Evolutionary conservation across 2,797 vertebrate species (phyloP), one percentile per base, ranked within the genome.

Genomic region (Scarus forsteni): DNA sequence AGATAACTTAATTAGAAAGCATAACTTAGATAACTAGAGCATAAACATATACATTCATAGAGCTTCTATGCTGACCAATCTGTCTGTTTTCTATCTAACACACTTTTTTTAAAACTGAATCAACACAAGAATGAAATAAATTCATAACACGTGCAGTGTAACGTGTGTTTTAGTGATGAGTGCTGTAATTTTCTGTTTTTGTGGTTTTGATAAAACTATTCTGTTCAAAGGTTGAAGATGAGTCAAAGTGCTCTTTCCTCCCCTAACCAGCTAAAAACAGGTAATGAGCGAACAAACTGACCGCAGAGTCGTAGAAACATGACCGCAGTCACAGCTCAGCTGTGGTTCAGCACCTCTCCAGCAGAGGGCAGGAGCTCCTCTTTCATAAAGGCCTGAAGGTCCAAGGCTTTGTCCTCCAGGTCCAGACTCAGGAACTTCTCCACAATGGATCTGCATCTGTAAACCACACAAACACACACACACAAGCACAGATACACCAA

Each of bases 381-480:
- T 79, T 77, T 93, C 92, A 99, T 88, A 85, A 96, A 99, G 39
- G 75, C 54, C 66, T 95, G 92, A 80, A 97, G 85, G 70, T 98
- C 94, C 66, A 95, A 38, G 0, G 83, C 72, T 55, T 94, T 90
- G 85, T 99, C 94, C 1, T 97, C 96, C 66, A 98, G 93, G 80
- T 99, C 94, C 16, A 98, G 85, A 66, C 77, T 66, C 77, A 99
- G 92, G 86, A 99, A 99, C 64, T 88, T 96, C 56, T 96, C 94
- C 79, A 98, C 96, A 61, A 98, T 42, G 45, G 79, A 80, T 72
- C 85, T 92, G 86, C 95, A 98, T 79, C 96, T 98, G 84, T 61
- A 58, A 40, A 10, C 16, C 18, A 75, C 34, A 75, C 34, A 76
- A 14, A 84, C 6, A 27, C 27, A 27, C 27, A 27, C 27, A 27